phyloP scores from a whole-genome alignment of 2,113 vertebrate genomes.

The Nibea coibor region DNA sequence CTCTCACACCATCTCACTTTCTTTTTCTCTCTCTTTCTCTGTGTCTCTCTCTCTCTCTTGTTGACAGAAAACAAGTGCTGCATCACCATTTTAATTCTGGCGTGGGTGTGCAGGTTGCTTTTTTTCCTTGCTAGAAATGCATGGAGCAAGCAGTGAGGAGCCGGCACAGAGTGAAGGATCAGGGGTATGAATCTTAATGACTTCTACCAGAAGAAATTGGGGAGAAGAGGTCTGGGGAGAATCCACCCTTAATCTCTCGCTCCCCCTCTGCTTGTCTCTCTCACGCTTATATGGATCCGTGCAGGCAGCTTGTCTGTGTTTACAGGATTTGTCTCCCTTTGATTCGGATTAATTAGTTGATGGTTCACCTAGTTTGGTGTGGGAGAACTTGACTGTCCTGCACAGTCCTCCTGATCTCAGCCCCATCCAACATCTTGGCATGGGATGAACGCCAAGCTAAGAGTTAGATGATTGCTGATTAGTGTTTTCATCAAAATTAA shows the following conservation, averaged over 20 bases:
- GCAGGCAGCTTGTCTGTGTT: slow-evolving; percentile 53
- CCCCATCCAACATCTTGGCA: background rate
- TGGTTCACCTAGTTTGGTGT: background rate
- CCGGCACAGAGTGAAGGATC: slow-evolving; percentile 51
- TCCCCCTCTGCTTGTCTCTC: slow-evolving; percentile 32
- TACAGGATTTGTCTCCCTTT: slow-evolving; percentile 72
- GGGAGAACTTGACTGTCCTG: background rate
- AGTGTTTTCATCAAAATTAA: background rate
- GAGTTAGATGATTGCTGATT: background rate
- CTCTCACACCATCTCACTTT: slow-evolving; percentile 26
- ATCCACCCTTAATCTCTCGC: slow-evolving; percentile 51
- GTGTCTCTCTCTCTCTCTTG: slow-evolving; percentile 51
- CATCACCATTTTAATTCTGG: slow-evolving; percentile 77
- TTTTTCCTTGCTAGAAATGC: slow-evolving; percentile 46
- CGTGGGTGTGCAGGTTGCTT: slow-evolving; percentile 51
- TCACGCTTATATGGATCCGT: slow-evolving; percentile 39
- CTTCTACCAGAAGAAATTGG: slow-evolving; percentile 54
- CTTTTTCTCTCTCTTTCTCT: slow-evolving; percentile 47
- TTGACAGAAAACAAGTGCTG: slow-evolving; percentile 75
- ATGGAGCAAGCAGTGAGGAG: slow-evolving; percentile 39
- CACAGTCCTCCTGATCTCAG: background rate
- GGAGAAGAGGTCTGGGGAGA: slow-evolving; percentile 51
- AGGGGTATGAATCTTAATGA: slow-evolving; percentile 72
- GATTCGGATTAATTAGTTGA: slow-evolving; percentile 64
- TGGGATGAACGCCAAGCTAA: background rate